These are phyloP conservation scores for Aporophyla lueneburgensis DNA, from an alignment of 2,888 invertebrate species.

Conservation along the genomic window DNA sequence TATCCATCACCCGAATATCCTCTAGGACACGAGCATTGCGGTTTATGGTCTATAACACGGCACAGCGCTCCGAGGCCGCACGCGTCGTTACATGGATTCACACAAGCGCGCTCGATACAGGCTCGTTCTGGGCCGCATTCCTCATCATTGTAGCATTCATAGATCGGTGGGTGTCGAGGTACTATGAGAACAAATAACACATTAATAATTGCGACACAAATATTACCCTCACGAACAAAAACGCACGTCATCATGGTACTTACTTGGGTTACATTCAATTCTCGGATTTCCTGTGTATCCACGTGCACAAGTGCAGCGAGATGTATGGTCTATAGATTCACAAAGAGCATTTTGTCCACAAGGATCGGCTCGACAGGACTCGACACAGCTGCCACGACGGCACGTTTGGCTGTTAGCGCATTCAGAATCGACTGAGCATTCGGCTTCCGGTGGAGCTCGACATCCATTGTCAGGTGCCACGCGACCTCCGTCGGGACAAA, in stretches of 20 bases:
- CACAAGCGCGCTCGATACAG: constrained; percentile 94
- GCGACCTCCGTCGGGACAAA: constrained; percentile 95
- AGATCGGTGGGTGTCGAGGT: constrained; percentile 82
- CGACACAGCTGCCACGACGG: constrained; percentile 93
- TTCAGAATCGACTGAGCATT: constrained; percentile 94
- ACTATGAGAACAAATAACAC: constrained; percentile 73
- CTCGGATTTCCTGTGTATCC: constrained; percentile 95
- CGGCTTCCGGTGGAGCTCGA: constrained; percentile 90
- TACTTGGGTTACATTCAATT: constrained; percentile 93
- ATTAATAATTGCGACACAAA: background rate
- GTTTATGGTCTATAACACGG: constrained; percentile 93
- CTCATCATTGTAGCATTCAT: constrained; percentile 94
- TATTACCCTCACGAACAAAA: constrained; percentile 38
- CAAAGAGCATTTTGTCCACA: constrained; percentile 97
- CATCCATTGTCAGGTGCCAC: constrained; percentile 94
- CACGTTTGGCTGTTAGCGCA: constrained; percentile 94
- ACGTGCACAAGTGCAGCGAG: constrained; percentile 94
- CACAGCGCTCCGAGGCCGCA: constrained; percentile 96
- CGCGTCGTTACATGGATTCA: constrained; percentile 94
- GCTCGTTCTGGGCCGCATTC: constrained; percentile 94
- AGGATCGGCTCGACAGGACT: constrained; percentile 94
- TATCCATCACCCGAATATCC: constrained; percentile 94
- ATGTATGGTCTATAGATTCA: constrained; percentile 93
- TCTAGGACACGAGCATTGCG: constrained; percentile 95
- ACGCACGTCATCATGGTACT: constrained; percentile 17